Percentiles rank a stretch among this genome's conserved stretches.
Evolutionary conservation across 2,888 invertebrate species (phyloP).

Genomic region (Pollenia labialis): DNA sequence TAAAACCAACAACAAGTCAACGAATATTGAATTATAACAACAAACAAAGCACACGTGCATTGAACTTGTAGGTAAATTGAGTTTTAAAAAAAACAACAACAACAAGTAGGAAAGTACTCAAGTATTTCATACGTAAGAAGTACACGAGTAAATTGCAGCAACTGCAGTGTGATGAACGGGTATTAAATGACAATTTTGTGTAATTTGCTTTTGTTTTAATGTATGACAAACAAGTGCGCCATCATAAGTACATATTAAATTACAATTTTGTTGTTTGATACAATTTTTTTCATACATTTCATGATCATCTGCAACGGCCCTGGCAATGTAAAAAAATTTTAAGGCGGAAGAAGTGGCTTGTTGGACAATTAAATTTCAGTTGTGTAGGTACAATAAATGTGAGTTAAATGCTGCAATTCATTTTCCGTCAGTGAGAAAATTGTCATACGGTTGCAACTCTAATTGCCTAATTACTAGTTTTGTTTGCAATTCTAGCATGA

Average conservation of each 20-base stretch:
- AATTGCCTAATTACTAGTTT: too few species aligned
- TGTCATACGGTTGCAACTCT: too few species aligned
- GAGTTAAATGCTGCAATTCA: too few species aligned
- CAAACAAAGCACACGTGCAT: constrained; percentile 69
- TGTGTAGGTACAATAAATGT: too few species aligned
- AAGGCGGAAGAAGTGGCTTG: background rate
- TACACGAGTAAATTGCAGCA: constrained; percentile 30
- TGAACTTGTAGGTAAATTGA: constrained; percentile 70
- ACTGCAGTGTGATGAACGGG: constrained; percentile 14
- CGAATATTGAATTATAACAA: constrained; percentile 50
- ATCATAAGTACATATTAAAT: constrained; percentile 22
- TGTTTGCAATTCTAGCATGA: too few species aligned
- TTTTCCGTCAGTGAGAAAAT: too few species aligned
- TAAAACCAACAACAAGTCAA: constrained; percentile 23
- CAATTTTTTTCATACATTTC: constrained; percentile 19
- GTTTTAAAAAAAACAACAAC: background rate
- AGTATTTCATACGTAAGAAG: background rate
- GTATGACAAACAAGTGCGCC: constrained; percentile 1
- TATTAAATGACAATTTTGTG: constrained; percentile 59
- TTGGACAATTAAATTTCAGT: background rate
- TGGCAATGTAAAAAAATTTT: background rate
- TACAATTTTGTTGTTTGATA: background rate
- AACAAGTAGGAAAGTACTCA: constrained; percentile 42
- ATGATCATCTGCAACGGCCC: constrained; percentile 24
- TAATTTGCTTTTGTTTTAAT: constrained; percentile 6